Evolutionary conservation across 2,888 invertebrate genomes (phyloP).

Genomic region (Leptopilina myrica): DNA sequence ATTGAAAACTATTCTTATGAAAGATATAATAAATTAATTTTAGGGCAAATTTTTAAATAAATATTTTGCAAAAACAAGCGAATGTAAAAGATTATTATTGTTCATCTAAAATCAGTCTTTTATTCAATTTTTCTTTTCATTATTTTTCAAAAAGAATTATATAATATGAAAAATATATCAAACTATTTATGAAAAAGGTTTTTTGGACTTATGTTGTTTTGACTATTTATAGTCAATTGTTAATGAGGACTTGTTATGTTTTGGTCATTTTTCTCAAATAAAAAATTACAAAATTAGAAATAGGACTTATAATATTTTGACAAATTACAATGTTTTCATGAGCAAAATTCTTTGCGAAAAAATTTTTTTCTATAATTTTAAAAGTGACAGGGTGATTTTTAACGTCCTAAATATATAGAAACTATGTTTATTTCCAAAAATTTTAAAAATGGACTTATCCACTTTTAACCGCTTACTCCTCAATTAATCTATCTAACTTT

Average conservation of each 20-base stretch:
- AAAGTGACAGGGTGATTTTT: conserved; percentile 47
- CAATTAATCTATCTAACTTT: no score
- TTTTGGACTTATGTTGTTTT: neutral
- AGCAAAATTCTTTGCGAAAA: neutral
- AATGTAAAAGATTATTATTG: neutral
- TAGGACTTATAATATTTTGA: neutral
- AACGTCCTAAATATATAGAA: no score
- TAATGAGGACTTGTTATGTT: neutral
- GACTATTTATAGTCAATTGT: neutral
- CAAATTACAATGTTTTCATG: neutral
- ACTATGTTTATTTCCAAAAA: no score
- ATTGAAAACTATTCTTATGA: neutral
- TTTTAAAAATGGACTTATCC: no score
- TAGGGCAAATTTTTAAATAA: neutral
- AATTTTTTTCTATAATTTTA: neutral
- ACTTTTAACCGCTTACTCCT: no score
- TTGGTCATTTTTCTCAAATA: neutral
- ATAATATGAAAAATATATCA: neutral
- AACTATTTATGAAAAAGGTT: neutral
- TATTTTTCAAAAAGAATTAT: neutral
- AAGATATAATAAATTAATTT: neutral
- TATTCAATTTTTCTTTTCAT: neutral
- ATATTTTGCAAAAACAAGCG: neutral
- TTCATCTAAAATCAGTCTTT: neutral
- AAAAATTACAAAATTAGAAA: neutral